Percentiles rank a stretch among this genome's conserved stretches.
Conservation (phyloP, 2,113 vertebrate species). For the Pimephales promelas region DNA sequence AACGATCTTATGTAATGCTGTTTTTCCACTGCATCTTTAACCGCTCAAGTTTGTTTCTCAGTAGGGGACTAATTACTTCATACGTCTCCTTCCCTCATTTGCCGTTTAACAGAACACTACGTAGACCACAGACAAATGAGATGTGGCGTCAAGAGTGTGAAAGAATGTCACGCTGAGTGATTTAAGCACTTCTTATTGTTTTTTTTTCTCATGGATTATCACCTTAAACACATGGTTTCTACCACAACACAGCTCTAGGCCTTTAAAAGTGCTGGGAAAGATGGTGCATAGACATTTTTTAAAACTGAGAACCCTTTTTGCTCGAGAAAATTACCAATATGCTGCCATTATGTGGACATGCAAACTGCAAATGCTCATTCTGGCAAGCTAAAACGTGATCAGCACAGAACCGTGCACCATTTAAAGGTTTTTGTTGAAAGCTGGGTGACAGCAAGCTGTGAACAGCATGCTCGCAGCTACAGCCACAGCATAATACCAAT, state of each 20-base stretch:
- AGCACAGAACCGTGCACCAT: neutral
- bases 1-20: conserved; percentile 17
- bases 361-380: conserved; percentile 5
- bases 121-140: conserved; percentile 45
- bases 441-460: conserved; percentile 52
- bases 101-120: conserved; percentile 36
- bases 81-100: conserved; percentile 29
- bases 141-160: conserved; percentile 32
- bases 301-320: neutral
- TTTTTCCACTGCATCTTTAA: conserved; percentile 40
- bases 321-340: conserved; percentile 35
- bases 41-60: conserved; percentile 42
- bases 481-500: conserved; percentile 55
- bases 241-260: conserved; percentile 5
- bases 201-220: conserved; percentile 9
- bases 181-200: neutral
- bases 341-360: conserved; percentile 33
- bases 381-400: conserved; percentile 31
- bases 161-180: conserved; percentile 32
- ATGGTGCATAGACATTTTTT: conserved; percentile 8
- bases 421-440: conserved; percentile 49
- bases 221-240: conserved; percentile 8
- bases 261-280: conserved; percentile 1
- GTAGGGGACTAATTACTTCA: conserved; percentile 45
- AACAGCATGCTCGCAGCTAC: conserved; percentile 45